Evolutionary conservation across 2,113 vertebrate genomes (phyloP).

Genomic region (Boulengeromyrus knoepffleri): DNA sequence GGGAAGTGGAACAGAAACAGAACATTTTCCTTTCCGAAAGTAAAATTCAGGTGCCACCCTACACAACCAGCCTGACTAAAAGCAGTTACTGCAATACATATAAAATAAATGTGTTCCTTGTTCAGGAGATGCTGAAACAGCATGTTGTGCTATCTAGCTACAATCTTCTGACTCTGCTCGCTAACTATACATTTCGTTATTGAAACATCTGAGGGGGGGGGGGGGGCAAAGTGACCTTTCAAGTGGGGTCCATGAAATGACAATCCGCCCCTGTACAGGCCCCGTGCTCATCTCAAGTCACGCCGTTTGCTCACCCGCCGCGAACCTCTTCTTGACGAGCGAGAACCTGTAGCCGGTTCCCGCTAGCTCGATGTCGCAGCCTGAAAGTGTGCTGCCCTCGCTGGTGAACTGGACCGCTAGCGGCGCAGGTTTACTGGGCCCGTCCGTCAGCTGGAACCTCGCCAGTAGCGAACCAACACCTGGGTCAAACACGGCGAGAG

Average conservation of each 20-base stretch:
- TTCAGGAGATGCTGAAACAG: neutral
- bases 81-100: neutral
- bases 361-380: slow-evolving; percentile 89
- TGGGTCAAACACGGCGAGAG: slow-evolving; percentile 36
- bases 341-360: slow-evolving; percentile 94
- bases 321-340: slow-evolving; percentile 95
- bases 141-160: neutral
- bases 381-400: slow-evolving; percentile 89
- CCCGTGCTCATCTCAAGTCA: neutral
- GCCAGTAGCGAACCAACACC: slow-evolving; percentile 90
- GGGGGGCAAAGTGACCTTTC: neutral
- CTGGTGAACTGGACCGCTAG: slow-evolving; percentile 95
- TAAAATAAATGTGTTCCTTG: neutral
- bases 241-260: neutral
- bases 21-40: neutral
- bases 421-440: slow-evolving; percentile 84
- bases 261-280: neutral
- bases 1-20: neutral
- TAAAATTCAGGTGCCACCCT: neutral
- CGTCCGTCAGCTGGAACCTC: slow-evolving; percentile 83
- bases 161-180: neutral
- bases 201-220: neutral
- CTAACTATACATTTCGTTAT: neutral
- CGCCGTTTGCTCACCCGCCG: slow-evolving; percentile 70
- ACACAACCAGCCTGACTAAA: neutral